These are phyloP conservation scores for Desmodus rotundus DNA, from an alignment of 2,113 vertebrate genomes.

Conservation along the genomic window DNA sequence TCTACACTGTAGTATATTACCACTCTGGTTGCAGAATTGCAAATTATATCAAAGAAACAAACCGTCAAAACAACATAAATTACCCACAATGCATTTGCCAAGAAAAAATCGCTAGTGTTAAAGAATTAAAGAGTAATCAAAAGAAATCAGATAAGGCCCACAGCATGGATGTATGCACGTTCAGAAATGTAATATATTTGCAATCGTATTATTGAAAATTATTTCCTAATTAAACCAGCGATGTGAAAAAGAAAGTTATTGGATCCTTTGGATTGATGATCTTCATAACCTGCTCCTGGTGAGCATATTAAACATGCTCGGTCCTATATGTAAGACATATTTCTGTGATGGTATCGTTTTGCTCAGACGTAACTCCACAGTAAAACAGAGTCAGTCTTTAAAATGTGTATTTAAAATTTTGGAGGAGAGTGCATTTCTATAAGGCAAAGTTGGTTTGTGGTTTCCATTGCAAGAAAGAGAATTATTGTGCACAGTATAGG, in stretches of 20 bases:
- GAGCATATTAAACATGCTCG: not conserved
- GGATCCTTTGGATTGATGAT: not conserved
- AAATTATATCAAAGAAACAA: constrained; percentile 68
- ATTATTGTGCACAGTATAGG: constrained; percentile 8
- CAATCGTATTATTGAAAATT: not conserved
- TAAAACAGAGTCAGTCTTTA: constrained; percentile 30
- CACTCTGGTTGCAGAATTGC: constrained; percentile 59
- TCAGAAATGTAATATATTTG: not conserved
- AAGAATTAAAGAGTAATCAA: constrained; percentile 45
- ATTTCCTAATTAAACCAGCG: constrained; percentile 35
- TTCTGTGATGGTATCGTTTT: not conserved
- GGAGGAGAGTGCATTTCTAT: constrained; percentile 30
- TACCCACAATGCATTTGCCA: constrained; percentile 54
- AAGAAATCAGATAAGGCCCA: not conserved
- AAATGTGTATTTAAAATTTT: constrained; percentile 9
- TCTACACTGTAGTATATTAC: constrained; percentile 61
- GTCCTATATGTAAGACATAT: not conserved
- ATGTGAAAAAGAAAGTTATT: constrained; percentile 13
- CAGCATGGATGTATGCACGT: not conserved
- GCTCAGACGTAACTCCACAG: not conserved
- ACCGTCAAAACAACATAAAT: constrained; percentile 65
- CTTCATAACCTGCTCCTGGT: not conserved
- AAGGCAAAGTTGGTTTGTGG: constrained; percentile 44
- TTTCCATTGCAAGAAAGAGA: constrained; percentile 44
- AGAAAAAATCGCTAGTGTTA: constrained; percentile 16